Base-by-base conservation (phyloP, 2,113 vertebrate species). In the Periophthalmus modestus region DNA sequence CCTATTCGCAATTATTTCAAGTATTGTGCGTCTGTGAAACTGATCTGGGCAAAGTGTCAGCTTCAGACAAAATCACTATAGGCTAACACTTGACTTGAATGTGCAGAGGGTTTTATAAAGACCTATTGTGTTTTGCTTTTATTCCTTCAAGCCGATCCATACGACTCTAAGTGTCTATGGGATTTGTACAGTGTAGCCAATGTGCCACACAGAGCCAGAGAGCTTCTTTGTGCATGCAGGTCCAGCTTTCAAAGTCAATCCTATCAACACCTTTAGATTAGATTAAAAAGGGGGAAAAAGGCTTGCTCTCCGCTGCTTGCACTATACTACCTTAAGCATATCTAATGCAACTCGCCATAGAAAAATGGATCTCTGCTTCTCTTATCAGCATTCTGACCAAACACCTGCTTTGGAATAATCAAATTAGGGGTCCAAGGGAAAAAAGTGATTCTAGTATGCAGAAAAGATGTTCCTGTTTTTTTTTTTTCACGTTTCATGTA, bases 331-430 rank as follows among this genome's bases (percentile, higher is more conserved):
- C 77, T 82, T 75, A 55, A 73, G 77, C 74, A 74, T 69, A 68
- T 82, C 81, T 77, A 83, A 81, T 79, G 73, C 57, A 66, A 80
- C 82, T 82, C 82, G 74, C 79, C 81, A 73, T 15, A 73, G 58
- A 70, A 68, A 71, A 46, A 0, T 61, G 79, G 63, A 85, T 55
- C 33, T 55, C 10, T 52, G 19, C 48, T 52, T 18, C 16, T 84
- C 89, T 91, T 88, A 91, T 92, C 89, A 84, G 85, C 87, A 84
- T 85, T 89, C 88, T 74, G 80, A 82, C 82, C 72, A 91, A 91
- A 92, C 88, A 87, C 88, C 89, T 93, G 89, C 87, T 87, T 89
- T 79, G 78, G 83, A 86, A 89, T 89, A 92, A 93, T 91, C 81
- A 89, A 89, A 92, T 91, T 83, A 90, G 84, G 83, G 82, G 84